Evolutionary conservation across 2,888 invertebrate genomes (phyloP).

Genomic region (Brachyopa scutellaris): DNA sequence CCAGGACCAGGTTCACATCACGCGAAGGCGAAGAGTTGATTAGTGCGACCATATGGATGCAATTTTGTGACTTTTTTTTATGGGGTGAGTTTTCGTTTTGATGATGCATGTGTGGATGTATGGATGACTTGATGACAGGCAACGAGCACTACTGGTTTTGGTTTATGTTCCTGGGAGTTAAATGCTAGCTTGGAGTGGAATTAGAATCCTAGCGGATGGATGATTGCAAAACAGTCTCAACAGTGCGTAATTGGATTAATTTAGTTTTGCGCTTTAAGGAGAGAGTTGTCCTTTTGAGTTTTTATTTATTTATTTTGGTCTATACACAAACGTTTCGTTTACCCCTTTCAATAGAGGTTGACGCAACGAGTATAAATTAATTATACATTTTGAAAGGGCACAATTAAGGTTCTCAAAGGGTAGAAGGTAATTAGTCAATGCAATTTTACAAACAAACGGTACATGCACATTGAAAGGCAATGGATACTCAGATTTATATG

Average conservation of each 20-base stretch:
- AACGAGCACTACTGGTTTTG: constrained; percentile 21
- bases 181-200: not conserved
- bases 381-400: constrained; percentile 53
- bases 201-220: not conserved
- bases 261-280: constrained; percentile 37
- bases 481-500: too few species aligned
- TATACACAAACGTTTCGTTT: constrained; percentile 7
- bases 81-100: constrained; percentile 19
- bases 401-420: constrained; percentile 50
- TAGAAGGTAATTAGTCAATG: constrained; percentile 37
- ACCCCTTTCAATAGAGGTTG: not conserved
- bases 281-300: constrained; percentile 19
- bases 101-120: constrained; percentile 37
- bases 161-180: not conserved
- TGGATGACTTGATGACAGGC: constrained; percentile 52
- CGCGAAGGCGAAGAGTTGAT: constrained; percentile 66
- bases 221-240: constrained; percentile 45
- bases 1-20: constrained; percentile 36
- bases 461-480: not conserved
- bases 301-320: not conserved
- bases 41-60: constrained; percentile 70
- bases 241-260: constrained; percentile 70
- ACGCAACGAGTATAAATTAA: constrained; percentile 43
- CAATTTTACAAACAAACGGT: not conserved
- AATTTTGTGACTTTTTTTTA: constrained; percentile 38